Evolutionary conservation across 2,888 invertebrate genomes (phyloP).

Genomic region (Cyclophora punctaria): DNA sequence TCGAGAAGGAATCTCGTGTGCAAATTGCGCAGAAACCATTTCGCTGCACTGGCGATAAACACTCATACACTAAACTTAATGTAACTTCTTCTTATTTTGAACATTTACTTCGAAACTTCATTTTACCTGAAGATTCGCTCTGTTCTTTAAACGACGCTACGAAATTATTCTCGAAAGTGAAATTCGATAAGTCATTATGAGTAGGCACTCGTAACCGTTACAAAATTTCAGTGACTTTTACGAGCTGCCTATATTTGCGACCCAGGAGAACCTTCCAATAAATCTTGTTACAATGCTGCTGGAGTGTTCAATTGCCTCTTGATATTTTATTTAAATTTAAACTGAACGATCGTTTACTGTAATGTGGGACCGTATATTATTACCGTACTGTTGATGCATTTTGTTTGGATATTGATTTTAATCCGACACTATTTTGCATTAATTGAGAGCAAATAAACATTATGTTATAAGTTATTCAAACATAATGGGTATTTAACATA

Average conservation of each 20-base stretch:
- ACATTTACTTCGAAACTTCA: slow-evolving; percentile 12
- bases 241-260: slow-evolving; percentile 17
- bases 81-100: slow-evolving; percentile 4
- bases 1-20: slow-evolving; percentile 40
- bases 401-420: too few species aligned
- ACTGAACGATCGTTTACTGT: slow-evolving; percentile 8
- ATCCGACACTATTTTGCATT: too few species aligned
- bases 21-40: slow-evolving; percentile 41
- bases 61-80: slow-evolving; percentile 7
- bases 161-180: slow-evolving; percentile 6
- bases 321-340: slow-evolving; percentile 14
- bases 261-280: slow-evolving; percentile 17
- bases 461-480: too few species aligned
- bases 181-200: slow-evolving; percentile 13
- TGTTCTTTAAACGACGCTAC: too few species aligned
- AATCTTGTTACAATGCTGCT: slow-evolving; percentile 19
- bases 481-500: too few species aligned
- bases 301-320: slow-evolving; percentile 15
- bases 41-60: slow-evolving; percentile 40
- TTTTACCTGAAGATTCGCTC: slow-evolving; percentile 1
- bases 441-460: too few species aligned
- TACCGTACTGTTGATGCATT: neutral
- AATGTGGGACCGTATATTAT: neutral
- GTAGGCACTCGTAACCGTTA: slow-evolving; percentile 16
- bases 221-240: slow-evolving; percentile 18